These are phyloP conservation scores for Coboldia fuscipes DNA, from an alignment of 1,140 invertebrate genomes.

Conservation along the genomic window DNA sequence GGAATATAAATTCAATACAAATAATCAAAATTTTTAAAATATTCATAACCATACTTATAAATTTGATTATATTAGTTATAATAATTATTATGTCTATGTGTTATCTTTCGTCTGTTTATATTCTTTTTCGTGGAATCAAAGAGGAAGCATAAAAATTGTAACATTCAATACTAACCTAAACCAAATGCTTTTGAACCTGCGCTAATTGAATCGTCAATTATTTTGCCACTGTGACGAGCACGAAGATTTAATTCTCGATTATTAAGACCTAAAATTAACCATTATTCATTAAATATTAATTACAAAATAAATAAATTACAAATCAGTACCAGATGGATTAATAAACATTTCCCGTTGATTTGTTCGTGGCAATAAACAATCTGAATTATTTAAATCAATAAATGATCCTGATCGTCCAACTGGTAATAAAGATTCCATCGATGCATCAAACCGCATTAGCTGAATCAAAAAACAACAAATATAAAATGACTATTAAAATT, in stretches of 20 bases:
- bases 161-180: conserved; percentile 46
- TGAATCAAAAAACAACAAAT: conserved; percentile 17
- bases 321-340: neutral
- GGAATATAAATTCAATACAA: too few species aligned
- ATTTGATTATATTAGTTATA: too few species aligned
- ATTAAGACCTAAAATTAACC: conserved; percentile 8
- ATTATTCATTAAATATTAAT: neutral
- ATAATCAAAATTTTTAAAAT: too few species aligned
- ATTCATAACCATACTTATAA: too few species aligned
- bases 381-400: conserved; percentile 43
- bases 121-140: conserved; percentile 16
- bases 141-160: conserved; percentile 12
- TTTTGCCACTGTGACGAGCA: conserved; percentile 18
- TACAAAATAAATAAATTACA: neutral
- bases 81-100: too few species aligned
- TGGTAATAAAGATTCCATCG: conserved; percentile 45
- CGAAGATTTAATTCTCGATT: conserved; percentile 9
- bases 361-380: conserved; percentile 3
- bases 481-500: conserved; percentile 6
- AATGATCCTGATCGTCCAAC: conserved; percentile 62
- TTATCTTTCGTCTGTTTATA: too few species aligned
- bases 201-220: conserved; percentile 18
- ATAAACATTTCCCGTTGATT: neutral
- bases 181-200: conserved; percentile 50
- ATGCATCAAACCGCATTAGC: conserved; percentile 58